Evolutionary conservation across 2,113 vertebrate species (phyloP).

Genomic region (Takifugu flavidus): DNA sequence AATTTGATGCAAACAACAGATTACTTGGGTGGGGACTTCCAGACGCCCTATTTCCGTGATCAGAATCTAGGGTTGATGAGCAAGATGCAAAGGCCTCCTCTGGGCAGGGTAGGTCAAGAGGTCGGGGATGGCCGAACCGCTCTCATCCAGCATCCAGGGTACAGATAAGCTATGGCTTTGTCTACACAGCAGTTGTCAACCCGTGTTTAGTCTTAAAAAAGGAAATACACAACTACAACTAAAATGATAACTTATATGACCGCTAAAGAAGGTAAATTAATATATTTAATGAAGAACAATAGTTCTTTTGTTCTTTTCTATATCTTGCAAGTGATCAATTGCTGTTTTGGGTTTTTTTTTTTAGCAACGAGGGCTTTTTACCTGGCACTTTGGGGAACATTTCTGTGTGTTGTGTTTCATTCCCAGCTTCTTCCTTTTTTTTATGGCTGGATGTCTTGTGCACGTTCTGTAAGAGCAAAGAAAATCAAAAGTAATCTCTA

Average conservation of each 20-base stretch:
- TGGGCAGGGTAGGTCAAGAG: slow-evolving; percentile 85
- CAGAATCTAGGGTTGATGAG: slow-evolving; percentile 92
- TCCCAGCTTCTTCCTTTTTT: slow-evolving; percentile 33
- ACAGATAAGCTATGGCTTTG: slow-evolving; percentile 92
- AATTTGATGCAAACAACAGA: slow-evolving; percentile 95
- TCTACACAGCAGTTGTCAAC: slow-evolving; percentile 68
- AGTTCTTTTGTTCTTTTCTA: slow-evolving; percentile 37
- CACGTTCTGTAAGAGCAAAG: slow-evolving; percentile 29
- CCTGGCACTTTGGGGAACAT: slow-evolving; percentile 52
- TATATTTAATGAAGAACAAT: slow-evolving; percentile 74
- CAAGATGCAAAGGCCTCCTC: slow-evolving; percentile 92
- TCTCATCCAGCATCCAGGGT: slow-evolving; percentile 98
- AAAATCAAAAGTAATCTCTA: slow-evolving; percentile 18
- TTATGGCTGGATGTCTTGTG: slow-evolving; percentile 55
- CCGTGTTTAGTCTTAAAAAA: slow-evolving; percentile 76
- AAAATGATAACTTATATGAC: slow-evolving; percentile 65
- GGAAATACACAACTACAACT: slow-evolving; percentile 58
- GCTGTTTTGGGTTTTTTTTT: slow-evolving; percentile 35
- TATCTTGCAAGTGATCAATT: slow-evolving; percentile 80
- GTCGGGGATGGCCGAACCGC: slow-evolving; percentile 85
- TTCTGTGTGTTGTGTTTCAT: slow-evolving; percentile 43
- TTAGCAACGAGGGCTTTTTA: slow-evolving; percentile 52
- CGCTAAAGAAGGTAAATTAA: slow-evolving; percentile 68
- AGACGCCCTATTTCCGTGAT: slow-evolving; percentile 97
- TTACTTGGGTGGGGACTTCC: slow-evolving; percentile 96